Base-by-base conservation (phyloP, 2,888 invertebrate genomes). In the Cloeon dipterum region DNA sequence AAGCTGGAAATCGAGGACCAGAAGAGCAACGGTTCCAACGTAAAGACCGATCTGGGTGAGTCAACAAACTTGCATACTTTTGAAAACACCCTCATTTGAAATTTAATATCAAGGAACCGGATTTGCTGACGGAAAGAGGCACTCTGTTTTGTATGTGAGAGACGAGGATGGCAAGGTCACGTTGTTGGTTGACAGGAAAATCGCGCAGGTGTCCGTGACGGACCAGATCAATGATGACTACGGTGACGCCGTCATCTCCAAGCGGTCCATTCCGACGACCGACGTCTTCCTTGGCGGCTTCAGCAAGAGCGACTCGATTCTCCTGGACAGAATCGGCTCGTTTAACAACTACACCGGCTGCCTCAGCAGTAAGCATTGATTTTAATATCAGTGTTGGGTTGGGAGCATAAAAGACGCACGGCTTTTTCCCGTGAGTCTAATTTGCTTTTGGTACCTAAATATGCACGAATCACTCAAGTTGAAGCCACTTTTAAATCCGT, bases 341-440 rank as follows among this genome's bases (percentile, higher is more conserved):
- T 86, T 78, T 51, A 82, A 78, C 50, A 78, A 81, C 45, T 88
- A 85, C 55, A 81, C 77, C 49, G 86, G 88, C 39, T 88, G 88
- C 54, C 62, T 88, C 42, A 85, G 86, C 43, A 88, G 86, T 86
- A 58, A 69, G 74, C 68, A 21, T 5, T 29, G 11, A 8, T 23
- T 23, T 23, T 8, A 11, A 13, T 18, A 14, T n/a, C n/a, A n/a
- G n/a, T n/a, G n/a, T n/a, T n/a, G n/a, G n/a, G n/a, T n/a, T n/a
- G n/a, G n/a, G n/a, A n/a, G n/a, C n/a, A n/a, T n/a, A n/a, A n/a
- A n/a, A n/a, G n/a, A n/a, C n/a, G n/a, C n/a, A n/a, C n/a, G n/a
- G n/a, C n/a, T n/a, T n/a, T n/a, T n/a, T n/a, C n/a, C n/a, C n/a
- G n/a, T n/a, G n/a, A n/a, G n/a, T n/a, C n/a, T n/a, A n/a, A n/a